These are phyloP conservation scores for Zosterops lateralis DNA, from an alignment of 2,113 vertebrate genomes.

Conservation along the genomic window DNA sequence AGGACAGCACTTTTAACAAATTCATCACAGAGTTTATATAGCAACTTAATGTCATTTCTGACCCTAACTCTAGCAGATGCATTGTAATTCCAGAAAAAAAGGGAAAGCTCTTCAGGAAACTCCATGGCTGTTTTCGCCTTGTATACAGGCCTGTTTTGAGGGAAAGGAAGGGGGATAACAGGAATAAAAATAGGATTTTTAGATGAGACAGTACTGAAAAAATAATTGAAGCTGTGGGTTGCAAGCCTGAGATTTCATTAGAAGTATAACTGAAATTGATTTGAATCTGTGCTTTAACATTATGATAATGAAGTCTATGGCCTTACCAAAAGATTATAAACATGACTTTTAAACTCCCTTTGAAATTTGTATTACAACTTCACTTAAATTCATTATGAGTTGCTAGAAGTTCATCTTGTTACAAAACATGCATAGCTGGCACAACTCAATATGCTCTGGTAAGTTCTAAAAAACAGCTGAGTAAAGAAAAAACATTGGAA, in stretches of 20 bases:
- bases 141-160: background rate
- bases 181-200: background rate
- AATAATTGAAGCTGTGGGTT: background rate
- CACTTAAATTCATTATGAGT: constrained; percentile 32
- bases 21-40: background rate
- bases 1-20: background rate
- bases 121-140: background rate
- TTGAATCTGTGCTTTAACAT: background rate
- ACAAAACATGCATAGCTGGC: background rate
- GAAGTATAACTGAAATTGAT: background rate
- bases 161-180: background rate
- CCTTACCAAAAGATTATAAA: constrained; percentile 3
- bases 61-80: background rate
- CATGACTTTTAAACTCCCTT: background rate
- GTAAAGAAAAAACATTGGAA: background rate
- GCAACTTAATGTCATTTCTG: background rate
- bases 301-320: constrained; percentile 18
- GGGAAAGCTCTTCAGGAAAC: background rate
- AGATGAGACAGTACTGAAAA: background rate
- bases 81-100: background rate
- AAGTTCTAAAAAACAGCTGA: background rate
- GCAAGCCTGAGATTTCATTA: background rate
- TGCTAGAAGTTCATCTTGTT: background rate
- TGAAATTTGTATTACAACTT: constrained; percentile 3
- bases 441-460: background rate